Base-by-base conservation (phyloP, 2,113 vertebrate genomes). In the Andinoacara biseriatus region DNA sequence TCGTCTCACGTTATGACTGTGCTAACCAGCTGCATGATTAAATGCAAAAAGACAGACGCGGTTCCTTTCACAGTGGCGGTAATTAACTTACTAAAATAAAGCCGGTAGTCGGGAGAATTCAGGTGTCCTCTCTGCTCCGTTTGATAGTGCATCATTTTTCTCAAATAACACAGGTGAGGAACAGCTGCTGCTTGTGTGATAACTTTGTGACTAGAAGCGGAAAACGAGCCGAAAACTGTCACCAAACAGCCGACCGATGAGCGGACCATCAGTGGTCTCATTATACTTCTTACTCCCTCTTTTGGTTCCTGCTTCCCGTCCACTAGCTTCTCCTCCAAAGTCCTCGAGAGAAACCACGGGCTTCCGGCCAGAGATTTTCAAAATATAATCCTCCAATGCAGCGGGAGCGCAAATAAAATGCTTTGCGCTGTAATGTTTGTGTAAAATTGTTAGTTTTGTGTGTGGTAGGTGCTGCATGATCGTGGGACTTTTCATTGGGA, bases 61-160 rank as follows among this genome's bases (percentile, higher is more conserved):
- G 11, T 29, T 40, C 18, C 33, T 76, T 14, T 20, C 43, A 24
- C 1, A 31, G 31, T 74, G 18, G 33, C 57, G 49, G 10, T 26
- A n/a, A 18, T n/a, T 5, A 38, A 98, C 98, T 98, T 95, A 99
- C 98, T 98, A 89, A 98, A 97, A 91, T 97, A 99, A 86, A 99
- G 93, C 93, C 98, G 95, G 95, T 96, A 97, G 61, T 96, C 95
- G 2, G 87, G 54, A 2, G 97, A 94, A 86, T 94, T 91, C 22
- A 91, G 94, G 13, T 82, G 94, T 91, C 98, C 98, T 91, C 96
- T 95, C 92, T 91, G 95, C 78, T 98, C 97, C 46, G 95, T 97
- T 74, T 93, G 76, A 91, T 97, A 98, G 74, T 91, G 87, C 85
- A 95, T 91, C 94, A 91, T 96, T 84, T 91, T 94, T 86, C 86